Conservation (phyloP, 2,888 invertebrate species). For the Aleiodes testaceus region DNA sequence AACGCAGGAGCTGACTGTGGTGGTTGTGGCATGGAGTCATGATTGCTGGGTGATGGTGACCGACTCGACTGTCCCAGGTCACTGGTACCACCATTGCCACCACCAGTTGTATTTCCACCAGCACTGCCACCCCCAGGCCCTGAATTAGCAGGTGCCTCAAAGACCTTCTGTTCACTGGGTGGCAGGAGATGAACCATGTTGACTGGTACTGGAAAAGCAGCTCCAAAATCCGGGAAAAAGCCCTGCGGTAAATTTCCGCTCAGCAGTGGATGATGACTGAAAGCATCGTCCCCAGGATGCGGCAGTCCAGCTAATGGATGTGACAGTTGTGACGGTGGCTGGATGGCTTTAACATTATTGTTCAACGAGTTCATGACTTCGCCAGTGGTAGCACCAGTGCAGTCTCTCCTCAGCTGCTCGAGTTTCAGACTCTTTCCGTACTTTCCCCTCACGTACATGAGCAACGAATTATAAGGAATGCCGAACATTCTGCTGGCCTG, state of each 20-base stretch:
- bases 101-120: constrained; percentile 74
- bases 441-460: constrained; percentile 94
- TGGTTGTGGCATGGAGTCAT: constrained; percentile 72
- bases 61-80: constrained; percentile 56
- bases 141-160: constrained; percentile 76
- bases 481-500: constrained; percentile 93
- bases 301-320: constrained; percentile 62
- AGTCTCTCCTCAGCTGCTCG: constrained; percentile 90
- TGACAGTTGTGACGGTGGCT: constrained; percentile 61
- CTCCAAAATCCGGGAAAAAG: constrained; percentile 87
- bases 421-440: constrained; percentile 94
- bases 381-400: constrained; percentile 85
- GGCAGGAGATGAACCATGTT: constrained; percentile 90
- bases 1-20: constrained; percentile 79
- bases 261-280: constrained; percentile 66
- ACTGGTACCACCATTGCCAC: constrained; percentile 76
- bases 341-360: constrained; percentile 76
- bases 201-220: constrained; percentile 87
- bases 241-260: constrained; percentile 78
- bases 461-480: constrained; percentile 92
- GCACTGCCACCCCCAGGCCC: constrained; percentile 77
- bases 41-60: constrained; percentile 66
- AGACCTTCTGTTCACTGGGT: constrained; percentile 84
- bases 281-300: constrained; percentile 63
- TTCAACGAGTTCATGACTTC: constrained; percentile 77